Percentiles rank a stretch among this genome's conserved stretches.
Evolutionary conservation across 2,888 invertebrate genomes (phyloP).

Genomic region (Agrotis puta): DNA sequence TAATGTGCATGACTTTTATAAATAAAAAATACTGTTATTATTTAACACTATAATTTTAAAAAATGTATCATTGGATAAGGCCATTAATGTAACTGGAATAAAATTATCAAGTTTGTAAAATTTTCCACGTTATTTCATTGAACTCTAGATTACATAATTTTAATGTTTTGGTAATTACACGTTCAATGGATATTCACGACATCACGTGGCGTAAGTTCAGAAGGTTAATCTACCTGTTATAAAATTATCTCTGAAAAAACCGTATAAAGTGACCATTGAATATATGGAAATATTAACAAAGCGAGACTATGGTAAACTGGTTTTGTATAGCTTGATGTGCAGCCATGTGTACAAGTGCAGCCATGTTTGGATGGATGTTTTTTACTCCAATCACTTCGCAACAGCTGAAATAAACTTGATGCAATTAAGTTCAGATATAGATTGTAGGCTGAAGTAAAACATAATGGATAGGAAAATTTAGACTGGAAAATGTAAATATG

Average conservation of each 20-base stretch:
- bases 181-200: background rate
- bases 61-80: slow-evolving; percentile 10
- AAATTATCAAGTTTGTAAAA: slow-evolving; percentile 23
- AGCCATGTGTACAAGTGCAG: too few species aligned
- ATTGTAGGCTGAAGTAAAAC: too few species aligned
- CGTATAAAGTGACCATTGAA: too few species aligned
- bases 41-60: slow-evolving; percentile 22
- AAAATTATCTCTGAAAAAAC: background rate
- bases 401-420: too few species aligned
- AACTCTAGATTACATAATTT: slow-evolving; percentile 12
- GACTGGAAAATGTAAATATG: background rate
- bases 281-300: too few species aligned
- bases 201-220: background rate
- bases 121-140: slow-evolving; percentile 45
- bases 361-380: too few species aligned
- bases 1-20: background rate
- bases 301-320: too few species aligned
- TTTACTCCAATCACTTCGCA: too few species aligned
- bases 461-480: too few species aligned
- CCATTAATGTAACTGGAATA: background rate
- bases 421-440: too few species aligned
- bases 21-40: slow-evolving; percentile 26
- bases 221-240: background rate
- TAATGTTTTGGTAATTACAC: slow-evolving; percentile 2
- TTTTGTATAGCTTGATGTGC: too few species aligned